Percentiles rank a stretch among this genome's conserved stretches.
These are phyloP conservation scores for Brachionus manjavacas DNA, from an alignment of 1,140 invertebrate species.

Conservation along the genomic window DNA sequence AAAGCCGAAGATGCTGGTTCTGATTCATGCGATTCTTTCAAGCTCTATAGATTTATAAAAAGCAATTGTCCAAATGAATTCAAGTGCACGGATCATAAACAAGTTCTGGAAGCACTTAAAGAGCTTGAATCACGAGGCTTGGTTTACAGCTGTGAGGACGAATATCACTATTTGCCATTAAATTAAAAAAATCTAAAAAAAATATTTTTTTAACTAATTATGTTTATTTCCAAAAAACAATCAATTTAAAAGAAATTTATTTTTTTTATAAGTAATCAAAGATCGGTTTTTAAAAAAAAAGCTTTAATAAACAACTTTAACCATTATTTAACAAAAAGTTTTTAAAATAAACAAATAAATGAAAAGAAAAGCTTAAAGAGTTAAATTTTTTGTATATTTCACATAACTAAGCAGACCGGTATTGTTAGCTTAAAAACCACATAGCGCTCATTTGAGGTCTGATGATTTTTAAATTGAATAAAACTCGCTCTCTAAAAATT, in stretches of 20 bases:
- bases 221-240: not conserved
- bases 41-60: not conserved
- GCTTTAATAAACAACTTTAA: not conserved
- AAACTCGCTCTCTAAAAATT: not conserved
- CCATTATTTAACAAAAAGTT: not conserved
- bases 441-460: constrained; percentile 24
- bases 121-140: constrained; percentile 1
- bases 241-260: not conserved
- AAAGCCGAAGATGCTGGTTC: not conserved
- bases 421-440: constrained; percentile 16
- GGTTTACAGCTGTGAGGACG: constrained; percentile 37
- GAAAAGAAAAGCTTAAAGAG: not conserved
- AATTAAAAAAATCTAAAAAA: not conserved
- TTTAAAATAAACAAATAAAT: not conserved
- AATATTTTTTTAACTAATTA: not conserved
- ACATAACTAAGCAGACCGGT: constrained; percentile 15
- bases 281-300: constrained; percentile 26
- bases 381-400: not conserved
- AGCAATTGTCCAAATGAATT: constrained; percentile 37
- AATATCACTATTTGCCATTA: constrained; percentile 33
- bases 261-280: not conserved
- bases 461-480: constrained; percentile 24
- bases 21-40: not conserved
- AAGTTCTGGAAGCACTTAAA: constrained; percentile 26
- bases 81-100: not conserved